phyloP scores from a whole-genome alignment of 2,797 vertebrate genomes.

The Manis crassicaudata region DNA sequence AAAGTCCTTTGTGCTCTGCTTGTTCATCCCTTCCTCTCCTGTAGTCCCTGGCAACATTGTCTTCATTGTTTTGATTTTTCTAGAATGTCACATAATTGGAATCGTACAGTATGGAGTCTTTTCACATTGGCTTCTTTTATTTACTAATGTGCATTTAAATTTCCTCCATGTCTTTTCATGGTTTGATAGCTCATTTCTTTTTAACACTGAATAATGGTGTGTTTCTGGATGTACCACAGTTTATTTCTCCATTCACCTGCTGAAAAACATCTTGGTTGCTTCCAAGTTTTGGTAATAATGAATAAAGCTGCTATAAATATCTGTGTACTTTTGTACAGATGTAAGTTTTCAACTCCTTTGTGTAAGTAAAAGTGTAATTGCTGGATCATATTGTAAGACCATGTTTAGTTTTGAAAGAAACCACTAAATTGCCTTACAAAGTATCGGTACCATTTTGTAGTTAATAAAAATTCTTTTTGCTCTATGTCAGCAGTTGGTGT shows the following conservation, averaged over 20 bases:
- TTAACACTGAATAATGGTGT: neutral
- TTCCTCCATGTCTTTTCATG: neutral
- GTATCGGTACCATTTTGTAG: neutral
- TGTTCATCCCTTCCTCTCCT: neutral
- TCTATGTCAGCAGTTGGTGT: neutral
- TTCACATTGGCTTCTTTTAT: neutral
- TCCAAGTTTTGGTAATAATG: neutral
- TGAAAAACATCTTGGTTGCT: neutral
- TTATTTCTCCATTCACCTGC: neutral
- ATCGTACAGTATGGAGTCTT: neutral
- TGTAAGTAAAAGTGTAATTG: neutral
- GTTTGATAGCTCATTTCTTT: neutral
- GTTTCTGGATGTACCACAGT: neutral
- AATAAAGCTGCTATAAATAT: neutral
- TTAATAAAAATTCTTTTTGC: neutral
- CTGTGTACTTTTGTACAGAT: neutral
- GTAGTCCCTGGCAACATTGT: neutral
- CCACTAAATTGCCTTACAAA: neutral
- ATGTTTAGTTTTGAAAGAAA: neutral
- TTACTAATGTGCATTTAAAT: neutral
- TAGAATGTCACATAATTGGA: neutral
- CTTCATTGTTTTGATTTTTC: neutral
- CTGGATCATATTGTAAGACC: neutral
- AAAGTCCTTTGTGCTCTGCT: neutral
- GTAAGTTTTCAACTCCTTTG: neutral